Conservation (phyloP, 2,113 vertebrate genomes). For the Cyphomyrus discorhynchus region DNA sequence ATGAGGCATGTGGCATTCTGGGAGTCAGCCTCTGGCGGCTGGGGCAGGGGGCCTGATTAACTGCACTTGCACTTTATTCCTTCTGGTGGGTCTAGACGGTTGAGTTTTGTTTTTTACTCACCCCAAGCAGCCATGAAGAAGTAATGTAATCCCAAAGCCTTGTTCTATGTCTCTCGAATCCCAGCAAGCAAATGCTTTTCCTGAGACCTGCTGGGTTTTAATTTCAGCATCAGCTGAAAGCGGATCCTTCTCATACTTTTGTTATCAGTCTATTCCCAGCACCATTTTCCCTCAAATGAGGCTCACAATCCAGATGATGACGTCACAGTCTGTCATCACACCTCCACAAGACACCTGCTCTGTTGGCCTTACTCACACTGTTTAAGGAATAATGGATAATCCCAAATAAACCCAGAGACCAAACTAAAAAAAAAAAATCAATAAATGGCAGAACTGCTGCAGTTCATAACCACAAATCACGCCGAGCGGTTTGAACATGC, state of each 20-base stretch:
- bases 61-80: background rate
- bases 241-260: background rate
- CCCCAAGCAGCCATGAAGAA: background rate
- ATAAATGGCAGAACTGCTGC: background rate
- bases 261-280: background rate
- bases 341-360: background rate
- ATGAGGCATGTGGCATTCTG: background rate
- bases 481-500: background rate
- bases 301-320: background rate
- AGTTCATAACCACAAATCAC: background rate
- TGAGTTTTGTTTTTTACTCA: background rate
- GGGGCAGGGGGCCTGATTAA: background rate
- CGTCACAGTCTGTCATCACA: background rate
- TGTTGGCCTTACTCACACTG: background rate
- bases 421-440: background rate
- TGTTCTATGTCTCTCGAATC: background rate
- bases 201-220: background rate
- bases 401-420: background rate
- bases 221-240: background rate
- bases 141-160: background rate
- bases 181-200: background rate
- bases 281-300: background rate
- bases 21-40: background rate
- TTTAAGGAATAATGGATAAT: background rate
- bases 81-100: background rate